phyloP scores from a whole-genome alignment of 2,888 invertebrate genomes.

The Watsonalla cultraria region DNA sequence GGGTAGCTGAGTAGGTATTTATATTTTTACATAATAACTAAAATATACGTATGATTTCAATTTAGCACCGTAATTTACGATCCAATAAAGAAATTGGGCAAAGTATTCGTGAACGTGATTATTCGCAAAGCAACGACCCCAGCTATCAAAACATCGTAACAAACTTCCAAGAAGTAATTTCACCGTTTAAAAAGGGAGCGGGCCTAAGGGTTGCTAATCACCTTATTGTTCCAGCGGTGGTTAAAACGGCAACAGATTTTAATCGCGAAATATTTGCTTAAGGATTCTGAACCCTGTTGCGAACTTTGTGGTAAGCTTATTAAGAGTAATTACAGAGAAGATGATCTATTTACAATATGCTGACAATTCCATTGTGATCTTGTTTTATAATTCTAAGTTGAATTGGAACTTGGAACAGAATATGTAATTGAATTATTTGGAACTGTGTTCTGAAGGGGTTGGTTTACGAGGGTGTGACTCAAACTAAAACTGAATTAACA shows the following conservation, averaged over 20 bases:
- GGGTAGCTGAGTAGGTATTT: too few species aligned
- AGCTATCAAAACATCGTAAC: slow-evolving; percentile 45
- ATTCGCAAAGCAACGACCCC: slow-evolving; percentile 26
- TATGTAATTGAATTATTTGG: background rate
- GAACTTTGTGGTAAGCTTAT: background rate
- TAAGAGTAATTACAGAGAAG: background rate
- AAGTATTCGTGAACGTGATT: slow-evolving; percentile 7
- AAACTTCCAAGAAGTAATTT: slow-evolving; percentile 48
- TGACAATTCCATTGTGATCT: too few species aligned
- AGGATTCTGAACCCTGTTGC: slow-evolving; percentile 7
- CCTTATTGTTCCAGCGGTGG: slow-evolving; percentile 46
- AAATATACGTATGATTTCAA: too few species aligned
- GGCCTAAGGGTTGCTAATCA: slow-evolving; percentile 54
- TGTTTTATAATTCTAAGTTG: too few species aligned
- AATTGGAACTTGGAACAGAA: background rate
- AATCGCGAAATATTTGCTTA: slow-evolving; percentile 29
- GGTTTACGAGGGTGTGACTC: background rate
- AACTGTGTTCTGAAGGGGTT: background rate
- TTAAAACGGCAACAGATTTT: slow-evolving; percentile 34
- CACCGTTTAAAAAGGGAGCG: slow-evolving; percentile 39
- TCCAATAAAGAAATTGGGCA: slow-evolving; percentile 7
- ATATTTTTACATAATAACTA: too few species aligned
- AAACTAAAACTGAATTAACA: background rate
- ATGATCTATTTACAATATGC: background rate
- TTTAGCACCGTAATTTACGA: background rate